These are phyloP conservation scores for Thunnus thynnus DNA, from an alignment of 2,113 vertebrate genomes.

Conservation along the genomic window DNA sequence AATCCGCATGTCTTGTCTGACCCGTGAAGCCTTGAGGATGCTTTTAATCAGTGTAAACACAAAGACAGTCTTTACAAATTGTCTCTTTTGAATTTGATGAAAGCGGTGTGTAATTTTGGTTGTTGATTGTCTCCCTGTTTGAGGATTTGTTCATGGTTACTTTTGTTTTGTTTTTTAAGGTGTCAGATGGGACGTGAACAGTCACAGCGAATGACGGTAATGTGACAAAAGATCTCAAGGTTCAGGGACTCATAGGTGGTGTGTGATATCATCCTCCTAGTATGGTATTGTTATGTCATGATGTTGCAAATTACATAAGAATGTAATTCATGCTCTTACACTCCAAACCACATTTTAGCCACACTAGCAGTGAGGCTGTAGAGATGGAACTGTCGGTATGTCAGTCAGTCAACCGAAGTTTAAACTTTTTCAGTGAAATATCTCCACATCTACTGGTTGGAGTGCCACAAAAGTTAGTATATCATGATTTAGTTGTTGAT, in stretches of 20 bases:
- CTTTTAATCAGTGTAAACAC: slow-evolving; percentile 36
- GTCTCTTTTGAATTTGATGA: slow-evolving; percentile 22
- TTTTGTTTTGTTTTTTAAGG: neutral
- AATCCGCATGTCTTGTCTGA: slow-evolving; percentile 19
- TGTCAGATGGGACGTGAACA: neutral
- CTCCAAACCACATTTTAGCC: neutral
- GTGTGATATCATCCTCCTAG: neutral
- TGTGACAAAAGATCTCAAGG: neutral
- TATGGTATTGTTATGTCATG: slow-evolving; percentile 23
- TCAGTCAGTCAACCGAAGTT: no score
- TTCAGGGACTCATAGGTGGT: slow-evolving; percentile 18
- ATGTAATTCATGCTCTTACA: neutral
- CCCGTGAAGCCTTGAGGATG: slow-evolving; percentile 9
- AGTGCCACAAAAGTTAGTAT: neutral
- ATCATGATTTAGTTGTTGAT: no score
- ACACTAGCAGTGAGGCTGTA: neutral
- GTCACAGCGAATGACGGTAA: neutral
- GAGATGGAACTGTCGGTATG: neutral
- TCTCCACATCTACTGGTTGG: neutral
- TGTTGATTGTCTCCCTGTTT: neutral
- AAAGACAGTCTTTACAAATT: neutral
- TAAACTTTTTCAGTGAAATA: no score
- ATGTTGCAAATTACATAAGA: slow-evolving; percentile 19
- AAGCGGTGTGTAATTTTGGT: neutral
- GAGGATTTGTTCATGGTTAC: neutral